Conservation (phyloP, 2,113 vertebrate species). For the Mustelus asterias region DNA sequence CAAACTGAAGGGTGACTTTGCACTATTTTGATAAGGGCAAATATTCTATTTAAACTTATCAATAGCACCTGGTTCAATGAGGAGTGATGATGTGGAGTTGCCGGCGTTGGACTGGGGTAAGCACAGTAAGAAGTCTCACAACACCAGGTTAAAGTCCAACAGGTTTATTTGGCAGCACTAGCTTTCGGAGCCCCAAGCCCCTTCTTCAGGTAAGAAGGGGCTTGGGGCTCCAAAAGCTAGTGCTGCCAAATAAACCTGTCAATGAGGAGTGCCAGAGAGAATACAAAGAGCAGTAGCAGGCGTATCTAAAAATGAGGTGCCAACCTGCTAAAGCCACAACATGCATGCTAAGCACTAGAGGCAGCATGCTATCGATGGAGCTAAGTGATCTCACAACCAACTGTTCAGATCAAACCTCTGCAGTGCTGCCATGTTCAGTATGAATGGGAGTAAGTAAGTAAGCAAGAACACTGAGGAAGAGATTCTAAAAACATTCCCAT, state of each 20-base stretch:
- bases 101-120: too few relatives aligned
- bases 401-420: not conserved
- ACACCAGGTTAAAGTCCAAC: too few relatives aligned
- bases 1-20: not conserved
- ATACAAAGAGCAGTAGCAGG: not conserved
- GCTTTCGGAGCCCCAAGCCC: too few relatives aligned
- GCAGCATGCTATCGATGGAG: not conserved
- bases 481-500: not conserved
- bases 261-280: not conserved
- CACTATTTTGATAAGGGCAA: not conserved
- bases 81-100: too few relatives aligned
- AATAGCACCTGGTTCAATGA: not conserved
- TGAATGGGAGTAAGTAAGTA: not conserved
- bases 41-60: not conserved
- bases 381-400: not conserved
- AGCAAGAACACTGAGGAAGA: not conserved
- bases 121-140: too few relatives aligned
- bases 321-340: not conserved
- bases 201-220: too few relatives aligned
- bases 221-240: too few relatives aligned
- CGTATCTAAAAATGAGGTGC: not conserved
- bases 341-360: not conserved
- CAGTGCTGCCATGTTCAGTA: not conserved
- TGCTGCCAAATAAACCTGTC: too few relatives aligned
- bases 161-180: too few relatives aligned